Percentiles rank a stretch among this genome's conserved stretches.
These are phyloP conservation scores for Isichthys henryi DNA, from an alignment of 2,113 vertebrate genomes.

Conservation along the genomic window DNA sequence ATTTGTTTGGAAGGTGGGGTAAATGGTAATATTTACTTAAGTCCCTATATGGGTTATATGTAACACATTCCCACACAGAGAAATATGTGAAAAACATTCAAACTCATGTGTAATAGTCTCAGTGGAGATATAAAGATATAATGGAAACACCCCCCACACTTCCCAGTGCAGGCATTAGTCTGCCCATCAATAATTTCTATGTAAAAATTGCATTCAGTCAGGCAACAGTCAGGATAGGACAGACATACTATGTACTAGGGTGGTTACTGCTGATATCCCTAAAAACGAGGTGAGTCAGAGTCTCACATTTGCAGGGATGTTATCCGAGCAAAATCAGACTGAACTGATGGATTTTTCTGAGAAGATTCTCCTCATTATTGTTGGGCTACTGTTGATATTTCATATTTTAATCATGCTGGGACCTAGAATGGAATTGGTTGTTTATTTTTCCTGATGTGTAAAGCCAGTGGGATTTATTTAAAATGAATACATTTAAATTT, in stretches of 20 bases:
- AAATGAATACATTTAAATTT: neutral
- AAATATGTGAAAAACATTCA: neutral
- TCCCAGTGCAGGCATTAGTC: neutral
- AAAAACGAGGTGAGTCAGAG: neutral
- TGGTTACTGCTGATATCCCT: neutral
- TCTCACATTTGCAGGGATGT: neutral
- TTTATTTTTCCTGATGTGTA: neutral
- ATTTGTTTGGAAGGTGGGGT: neutral
- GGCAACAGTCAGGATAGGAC: neutral
- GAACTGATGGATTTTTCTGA: neutral
- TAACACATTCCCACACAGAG: neutral
- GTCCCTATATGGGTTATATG: neutral
- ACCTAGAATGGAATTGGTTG: neutral
- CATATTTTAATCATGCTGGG: constrained; percentile 1
- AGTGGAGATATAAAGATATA: neutral
- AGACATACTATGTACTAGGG: neutral
- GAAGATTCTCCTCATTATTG: neutral
- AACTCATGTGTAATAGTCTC: neutral
- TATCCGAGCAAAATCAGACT: neutral
- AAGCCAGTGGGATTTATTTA: neutral
- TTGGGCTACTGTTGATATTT: neutral
- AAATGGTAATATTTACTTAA: neutral
- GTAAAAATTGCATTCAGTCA: neutral
- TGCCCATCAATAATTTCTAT: neutral
- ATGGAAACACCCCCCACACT: neutral